Evolutionary conservation across 2,113 vertebrate genomes (phyloP), one percentile per base, ranked within the genome.

Genomic region (Coturnix japonica): DNA sequence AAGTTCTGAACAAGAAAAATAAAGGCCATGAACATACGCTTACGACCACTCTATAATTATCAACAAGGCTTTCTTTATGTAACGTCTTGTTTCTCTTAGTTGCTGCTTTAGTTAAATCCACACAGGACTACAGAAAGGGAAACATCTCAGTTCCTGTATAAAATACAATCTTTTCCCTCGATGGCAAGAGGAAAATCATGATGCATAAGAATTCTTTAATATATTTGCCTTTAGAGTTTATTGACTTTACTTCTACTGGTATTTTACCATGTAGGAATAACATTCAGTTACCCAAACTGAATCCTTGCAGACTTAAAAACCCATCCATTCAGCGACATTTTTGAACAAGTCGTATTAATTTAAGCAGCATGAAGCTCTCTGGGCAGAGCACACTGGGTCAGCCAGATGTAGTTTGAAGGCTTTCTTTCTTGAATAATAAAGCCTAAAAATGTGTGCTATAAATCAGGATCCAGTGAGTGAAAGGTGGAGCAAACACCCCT

Each of bases 31-130:
- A 89, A 78, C 64, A 21, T 79, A 71, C 2, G 15, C 89, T 96
- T 91, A 89, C 56, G 92, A 72, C 60, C 84, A 82, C 80, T 78
- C 84, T 75, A 57, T 70, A 95, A 95, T 95, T 93, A 96, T 77
- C 89, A 94, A 95, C 87, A 94, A 95, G 91, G 86, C 72, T 95
- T 95, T 90, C 90, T 95, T 96, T 95, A 95, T 95, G 94, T 91
- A 93, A 77, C 63, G 35, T 80, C 85, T 72, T 90, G 69, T 95
- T 97, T 96, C 92, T 95, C 76, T 97, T 90, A 90, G 80, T 90
- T 95, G 71, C 67, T 95, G 88, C 76, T 81, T 95, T 95, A 91
- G 85, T 93, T 95, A 93, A 92, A 87, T 83, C 90, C 89, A 91
- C 88, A 91, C n/a, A 89, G 81, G 89, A 92, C 65, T 89, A 90